phyloP scores from a whole-genome alignment of 2,888 invertebrate species.

The Elmis aenea region DNA sequence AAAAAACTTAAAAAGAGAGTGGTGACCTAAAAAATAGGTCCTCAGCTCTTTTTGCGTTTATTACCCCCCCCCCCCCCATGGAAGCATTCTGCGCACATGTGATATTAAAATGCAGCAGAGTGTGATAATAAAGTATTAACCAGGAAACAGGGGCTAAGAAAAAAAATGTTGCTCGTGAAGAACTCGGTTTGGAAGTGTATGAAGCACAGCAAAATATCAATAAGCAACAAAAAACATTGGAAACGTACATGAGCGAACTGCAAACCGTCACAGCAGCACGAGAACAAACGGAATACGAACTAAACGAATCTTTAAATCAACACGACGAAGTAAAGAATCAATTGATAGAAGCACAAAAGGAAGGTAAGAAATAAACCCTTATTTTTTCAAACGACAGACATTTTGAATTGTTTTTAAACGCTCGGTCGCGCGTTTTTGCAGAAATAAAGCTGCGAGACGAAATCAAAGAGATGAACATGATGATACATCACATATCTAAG shows the following conservation, averaged over 20 bases:
- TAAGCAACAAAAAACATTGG: constrained; percentile 51
- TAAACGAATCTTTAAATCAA: constrained; percentile 47
- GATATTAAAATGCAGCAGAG: not conserved
- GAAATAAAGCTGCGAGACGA: constrained; percentile 55
- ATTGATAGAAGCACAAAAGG: constrained; percentile 46
- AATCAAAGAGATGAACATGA: constrained; percentile 52
- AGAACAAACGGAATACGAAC: constrained; percentile 49
- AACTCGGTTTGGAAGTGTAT: constrained; percentile 56
- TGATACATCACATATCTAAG: constrained; percentile 55
- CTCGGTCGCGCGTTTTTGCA: no score
- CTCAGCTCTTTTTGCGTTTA: no score
- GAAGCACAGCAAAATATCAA: constrained; percentile 58
- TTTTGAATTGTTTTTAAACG: constrained; percentile 2
- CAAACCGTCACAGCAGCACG: constrained; percentile 50
- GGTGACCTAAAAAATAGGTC: no score
- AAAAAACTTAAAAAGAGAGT: no score
- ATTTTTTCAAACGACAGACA: not conserved
- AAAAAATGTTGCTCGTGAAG: constrained; percentile 53
- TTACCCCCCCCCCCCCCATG: no score
- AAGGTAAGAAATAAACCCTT: constrained; percentile 39
- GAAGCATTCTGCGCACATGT: no score
- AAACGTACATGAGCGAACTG: constrained; percentile 53
- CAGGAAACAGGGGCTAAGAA: constrained; percentile 48
- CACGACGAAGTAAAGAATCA: constrained; percentile 49
- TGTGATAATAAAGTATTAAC: not conserved